Evolutionary conservation across 1,140 invertebrate species (phyloP).

Genomic region (Neodiprion virginianus): DNA sequence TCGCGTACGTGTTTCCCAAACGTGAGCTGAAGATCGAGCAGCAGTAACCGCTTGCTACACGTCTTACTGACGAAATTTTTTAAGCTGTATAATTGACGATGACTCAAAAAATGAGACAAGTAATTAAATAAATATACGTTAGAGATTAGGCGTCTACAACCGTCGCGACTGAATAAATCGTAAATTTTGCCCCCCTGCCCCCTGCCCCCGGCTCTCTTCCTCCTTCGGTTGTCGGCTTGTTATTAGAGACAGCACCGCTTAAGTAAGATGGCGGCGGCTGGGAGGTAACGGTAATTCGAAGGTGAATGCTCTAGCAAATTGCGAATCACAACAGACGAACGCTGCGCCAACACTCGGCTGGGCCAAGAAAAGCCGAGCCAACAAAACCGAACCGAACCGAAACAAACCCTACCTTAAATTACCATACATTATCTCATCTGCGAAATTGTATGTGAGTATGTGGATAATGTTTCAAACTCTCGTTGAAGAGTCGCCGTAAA

Average conservation of each 20-base stretch:
- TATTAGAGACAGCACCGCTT: constrained; percentile 42
- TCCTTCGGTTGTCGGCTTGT: constrained; percentile 32
- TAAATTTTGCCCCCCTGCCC: not conserved
- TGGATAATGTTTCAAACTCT: too few species aligned
- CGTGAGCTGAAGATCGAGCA: not conserved
- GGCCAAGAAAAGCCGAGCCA: not conserved
- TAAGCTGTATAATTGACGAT: too few species aligned
- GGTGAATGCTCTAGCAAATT: constrained; percentile 53
- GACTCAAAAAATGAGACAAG: not conserved
- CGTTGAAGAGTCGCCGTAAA: too few species aligned
- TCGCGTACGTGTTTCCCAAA: not conserved
- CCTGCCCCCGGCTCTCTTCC: not conserved
- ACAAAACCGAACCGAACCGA: not conserved
- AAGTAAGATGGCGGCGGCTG: constrained; percentile 36
- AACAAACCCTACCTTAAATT: not conserved
- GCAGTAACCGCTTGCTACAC: too few species aligned
- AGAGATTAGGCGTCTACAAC: not conserved
- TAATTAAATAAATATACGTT: not conserved
- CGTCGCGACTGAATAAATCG: not conserved
- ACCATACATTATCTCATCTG: not conserved
- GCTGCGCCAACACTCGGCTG: constrained; percentile 16
- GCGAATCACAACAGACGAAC: constrained; percentile 43
- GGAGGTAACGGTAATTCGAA: constrained; percentile 53
- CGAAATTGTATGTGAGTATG: not conserved
- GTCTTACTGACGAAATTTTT: too few species aligned